These are phyloP conservation scores for Dinocampus coccinellae DNA, from an alignment of 2,888 invertebrate genomes.

Conservation along the genomic window DNA sequence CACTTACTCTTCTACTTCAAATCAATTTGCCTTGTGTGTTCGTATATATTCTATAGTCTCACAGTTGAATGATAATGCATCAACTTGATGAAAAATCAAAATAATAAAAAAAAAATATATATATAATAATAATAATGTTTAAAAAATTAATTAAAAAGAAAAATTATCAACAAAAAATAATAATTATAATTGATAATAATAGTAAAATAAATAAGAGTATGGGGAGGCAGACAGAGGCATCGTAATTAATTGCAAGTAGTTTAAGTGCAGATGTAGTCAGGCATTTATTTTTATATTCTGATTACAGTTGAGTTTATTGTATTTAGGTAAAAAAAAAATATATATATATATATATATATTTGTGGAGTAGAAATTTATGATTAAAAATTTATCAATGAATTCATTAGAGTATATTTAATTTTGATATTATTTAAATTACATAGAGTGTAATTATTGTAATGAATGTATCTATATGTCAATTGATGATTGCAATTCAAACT, in stretches of 20 bases:
- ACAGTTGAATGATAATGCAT: not conserved
- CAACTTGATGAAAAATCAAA: not conserved
- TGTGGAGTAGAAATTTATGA: no score
- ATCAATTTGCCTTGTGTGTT: constrained; percentile 3
- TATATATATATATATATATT: no score
- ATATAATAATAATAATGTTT: not conserved
- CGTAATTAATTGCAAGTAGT: constrained; percentile 5
- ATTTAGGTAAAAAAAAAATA: not conserved
- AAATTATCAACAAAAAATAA: not conserved
- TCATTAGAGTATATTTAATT: not conserved
- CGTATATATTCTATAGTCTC: not conserved
- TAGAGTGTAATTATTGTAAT: constrained; percentile 7
- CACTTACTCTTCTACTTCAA: not conserved
- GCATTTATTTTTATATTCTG: not conserved
- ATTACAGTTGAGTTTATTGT: not conserved
- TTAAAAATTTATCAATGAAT: not conserved
- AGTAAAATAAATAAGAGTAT: not conserved
- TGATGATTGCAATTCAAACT: constrained; percentile 29
- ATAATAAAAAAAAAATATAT: not conserved
- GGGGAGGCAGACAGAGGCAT: not conserved
- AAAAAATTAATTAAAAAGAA: not conserved
- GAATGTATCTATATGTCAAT: constrained; percentile 16
- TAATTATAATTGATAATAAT: not conserved
- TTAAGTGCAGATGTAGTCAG: constrained; percentile 1
- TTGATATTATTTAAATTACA: not conserved